These are phyloP conservation scores for Drosophila leontia DNA, from an alignment of 1,140 invertebrate genomes.

Conservation along the genomic window DNA sequence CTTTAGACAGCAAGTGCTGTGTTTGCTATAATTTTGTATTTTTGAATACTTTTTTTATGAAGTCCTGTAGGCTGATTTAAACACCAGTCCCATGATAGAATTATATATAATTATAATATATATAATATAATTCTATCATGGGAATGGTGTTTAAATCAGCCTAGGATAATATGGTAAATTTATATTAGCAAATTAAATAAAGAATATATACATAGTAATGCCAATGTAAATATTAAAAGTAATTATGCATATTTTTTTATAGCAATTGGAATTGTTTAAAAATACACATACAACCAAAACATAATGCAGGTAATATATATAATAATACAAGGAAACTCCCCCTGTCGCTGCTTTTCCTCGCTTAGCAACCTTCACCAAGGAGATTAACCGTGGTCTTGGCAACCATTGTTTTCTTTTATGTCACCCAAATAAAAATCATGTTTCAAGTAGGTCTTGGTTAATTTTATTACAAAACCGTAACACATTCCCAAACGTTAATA, in stretches of 20 bases:
- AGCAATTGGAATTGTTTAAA: no score
- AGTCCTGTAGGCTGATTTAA: no score
- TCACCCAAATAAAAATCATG: slow-evolving; percentile 37
- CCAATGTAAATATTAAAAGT: no score
- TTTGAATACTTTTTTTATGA: background rate
- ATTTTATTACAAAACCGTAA: slow-evolving; percentile 40
- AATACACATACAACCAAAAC: background rate
- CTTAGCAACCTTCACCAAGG: slow-evolving; percentile 20
- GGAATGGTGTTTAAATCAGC: background rate
- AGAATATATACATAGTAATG: no score
- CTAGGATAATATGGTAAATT: no score
- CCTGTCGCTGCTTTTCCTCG: background rate
- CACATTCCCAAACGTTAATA: slow-evolving; percentile 19
- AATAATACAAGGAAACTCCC: background rate
- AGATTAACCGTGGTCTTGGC: slow-evolving; percentile 9
- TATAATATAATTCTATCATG: no score
- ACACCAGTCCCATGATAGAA: no score
- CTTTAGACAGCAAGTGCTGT: background rate
- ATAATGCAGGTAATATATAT: background rate
- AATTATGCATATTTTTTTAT: no score
- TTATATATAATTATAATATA: no score
- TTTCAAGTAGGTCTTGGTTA: slow-evolving; percentile 44
- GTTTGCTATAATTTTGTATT: background rate
- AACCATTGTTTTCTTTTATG: slow-evolving; percentile 40
- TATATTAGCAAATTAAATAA: no score